These are phyloP conservation scores for Dryomyza anilis DNA, from an alignment of 2,888 invertebrate species.

Conservation along the genomic window DNA sequence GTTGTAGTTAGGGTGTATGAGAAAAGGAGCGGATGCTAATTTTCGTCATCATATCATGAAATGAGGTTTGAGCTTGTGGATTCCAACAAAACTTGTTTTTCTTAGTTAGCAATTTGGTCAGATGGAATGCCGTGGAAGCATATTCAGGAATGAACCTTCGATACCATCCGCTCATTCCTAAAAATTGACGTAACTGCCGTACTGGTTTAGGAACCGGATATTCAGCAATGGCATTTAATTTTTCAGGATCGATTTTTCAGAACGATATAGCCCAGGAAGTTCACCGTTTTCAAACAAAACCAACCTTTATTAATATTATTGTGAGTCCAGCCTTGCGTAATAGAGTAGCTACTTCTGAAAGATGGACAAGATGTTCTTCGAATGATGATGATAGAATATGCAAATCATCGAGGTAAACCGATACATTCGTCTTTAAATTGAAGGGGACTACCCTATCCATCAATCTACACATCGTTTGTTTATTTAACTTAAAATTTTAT, in stretches of 20 bases:
- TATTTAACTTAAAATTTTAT: neutral
- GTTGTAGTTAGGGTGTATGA: no score
- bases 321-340: neutral
- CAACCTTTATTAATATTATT: no score
- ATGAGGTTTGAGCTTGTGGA: no score
- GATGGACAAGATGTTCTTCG: neutral
- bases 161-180: constrained; percentile 5
- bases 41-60: no score
- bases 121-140: neutral
- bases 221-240: neutral
- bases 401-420: constrained; percentile 1
- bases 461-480: neutral
- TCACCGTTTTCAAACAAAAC: neutral
- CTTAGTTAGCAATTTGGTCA: constrained; percentile 7
- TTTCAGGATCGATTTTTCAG: constrained; percentile 5
- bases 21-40: no score
- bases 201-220: neutral
- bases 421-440: constrained; percentile 19
- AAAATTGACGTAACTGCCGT: neutral
- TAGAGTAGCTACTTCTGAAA: neutral
- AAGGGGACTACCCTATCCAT: neutral
- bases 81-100: no score
- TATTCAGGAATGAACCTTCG: constrained; percentile 6
- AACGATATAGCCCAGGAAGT: constrained; percentile 8
- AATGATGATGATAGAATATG: neutral